These are phyloP conservation scores for Troilus luridus DNA, from an alignment of 2,888 invertebrate species.

Conservation along the genomic window DNA sequence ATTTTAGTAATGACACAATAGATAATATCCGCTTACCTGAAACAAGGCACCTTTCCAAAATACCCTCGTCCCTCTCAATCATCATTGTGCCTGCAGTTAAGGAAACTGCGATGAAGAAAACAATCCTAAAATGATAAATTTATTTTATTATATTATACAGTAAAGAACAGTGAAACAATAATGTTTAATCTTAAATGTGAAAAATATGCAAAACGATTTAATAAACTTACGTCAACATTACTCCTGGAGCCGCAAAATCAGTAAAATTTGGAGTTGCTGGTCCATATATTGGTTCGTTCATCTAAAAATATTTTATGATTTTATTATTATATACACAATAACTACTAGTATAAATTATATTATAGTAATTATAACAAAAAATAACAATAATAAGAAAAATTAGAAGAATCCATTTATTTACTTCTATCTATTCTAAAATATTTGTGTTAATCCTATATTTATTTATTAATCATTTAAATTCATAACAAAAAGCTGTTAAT, in stretches of 20 bases:
- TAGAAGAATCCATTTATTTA: neutral
- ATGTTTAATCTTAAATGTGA: neutral
- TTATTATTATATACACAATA: neutral
- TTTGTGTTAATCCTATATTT: neutral
- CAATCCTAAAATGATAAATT: slow-evolving; percentile 76
- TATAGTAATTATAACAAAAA: neutral
- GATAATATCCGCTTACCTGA: slow-evolving; percentile 73
- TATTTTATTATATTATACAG: neutral
- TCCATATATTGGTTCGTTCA: slow-evolving; percentile 83
- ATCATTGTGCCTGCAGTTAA: slow-evolving; percentile 92
- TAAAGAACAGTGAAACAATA: neutral
- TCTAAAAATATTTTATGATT: slow-evolving; percentile 71
- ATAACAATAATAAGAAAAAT: neutral
- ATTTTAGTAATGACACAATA: neutral
- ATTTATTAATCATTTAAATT: neutral
- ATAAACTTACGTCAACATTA: slow-evolving; percentile 84
- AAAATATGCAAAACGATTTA: neutral
- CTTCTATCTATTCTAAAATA: neutral
- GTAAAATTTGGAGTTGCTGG: slow-evolving; percentile 86
- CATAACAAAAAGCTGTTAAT: neutral
- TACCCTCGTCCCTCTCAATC: slow-evolving; percentile 90
- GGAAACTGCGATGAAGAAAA: slow-evolving; percentile 94
- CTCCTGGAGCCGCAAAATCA: slow-evolving; percentile 94
- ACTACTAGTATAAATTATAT: too few relatives aligned
- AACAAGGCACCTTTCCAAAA: slow-evolving; percentile 89